Evolutionary conservation across 2,888 invertebrate genomes (phyloP), one percentile per base, ranked within the genome.

Genomic region (Leptodirus hochenwartii): DNA sequence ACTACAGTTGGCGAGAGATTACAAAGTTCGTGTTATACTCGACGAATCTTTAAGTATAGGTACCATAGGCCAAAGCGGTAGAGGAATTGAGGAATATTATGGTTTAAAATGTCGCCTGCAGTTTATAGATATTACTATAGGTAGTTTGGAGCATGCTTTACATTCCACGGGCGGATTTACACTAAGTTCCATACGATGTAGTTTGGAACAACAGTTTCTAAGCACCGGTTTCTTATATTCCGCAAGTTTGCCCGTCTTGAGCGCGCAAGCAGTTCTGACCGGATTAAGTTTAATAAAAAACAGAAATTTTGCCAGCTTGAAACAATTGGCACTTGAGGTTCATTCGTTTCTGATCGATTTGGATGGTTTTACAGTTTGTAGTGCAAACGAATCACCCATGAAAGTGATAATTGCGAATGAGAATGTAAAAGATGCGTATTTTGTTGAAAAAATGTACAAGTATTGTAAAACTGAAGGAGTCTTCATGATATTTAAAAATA

Each of bases 41-140:
- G 95, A 96, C 47, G 95, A 96, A 53, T 78, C 77, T 35, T 59
- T 87, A 41, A 84, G 87, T 3, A 69, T 76, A 46, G 75, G 85
- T 44, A 76, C 79, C 1, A 51, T 96, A 13, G 95, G 95, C 2
- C 58, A 64, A 32, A 66, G 65, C 30, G 95, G 95, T 0, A 67
- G 71, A 35, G 95, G 95, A 15, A 54, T 90, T 2, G 85, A 84
- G 0, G 90, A 93, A 51, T 67, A 87, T 17, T 33, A 12, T 15
- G 15, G 25, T 16, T n/a, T 29, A n/a, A 9, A 24, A 24, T 24
- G 5, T 24, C 10, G 11, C 9, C 3, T 5, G 2, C 10, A 9
- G 6, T 31, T 35, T 14, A 17, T 37, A 4, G 37, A 37, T 27
- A 23, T 35, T 3, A 29, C 35, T 17, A 26, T 25, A 12, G 37